Evolutionary conservation across 2,113 vertebrate species (phyloP).

Genomic region (Motacilla alba): DNA sequence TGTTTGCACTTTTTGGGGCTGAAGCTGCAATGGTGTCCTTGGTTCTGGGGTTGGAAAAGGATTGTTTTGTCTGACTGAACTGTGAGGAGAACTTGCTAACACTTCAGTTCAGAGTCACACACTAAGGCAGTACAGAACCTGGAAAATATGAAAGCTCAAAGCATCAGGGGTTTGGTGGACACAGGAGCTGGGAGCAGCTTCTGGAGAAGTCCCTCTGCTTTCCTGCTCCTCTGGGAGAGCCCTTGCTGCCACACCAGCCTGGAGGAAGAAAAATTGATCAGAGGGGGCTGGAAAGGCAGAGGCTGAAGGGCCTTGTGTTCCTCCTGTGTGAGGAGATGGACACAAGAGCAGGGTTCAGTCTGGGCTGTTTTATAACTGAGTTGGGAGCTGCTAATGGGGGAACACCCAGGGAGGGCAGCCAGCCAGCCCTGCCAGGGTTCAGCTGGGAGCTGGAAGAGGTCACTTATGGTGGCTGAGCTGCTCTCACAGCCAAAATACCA

Average conservation of each 20-base stretch:
- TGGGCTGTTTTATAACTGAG: background rate
- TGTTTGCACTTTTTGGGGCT: background rate
- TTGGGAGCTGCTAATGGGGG: background rate
- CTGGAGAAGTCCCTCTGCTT: background rate
- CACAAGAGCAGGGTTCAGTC: background rate
- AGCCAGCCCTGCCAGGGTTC: accelerated
- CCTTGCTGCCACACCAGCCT: accelerated
- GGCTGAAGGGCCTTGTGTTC: background rate
- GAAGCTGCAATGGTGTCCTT: background rate
- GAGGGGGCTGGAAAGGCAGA: background rate
- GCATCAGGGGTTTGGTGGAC: background rate
- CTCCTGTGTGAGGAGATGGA: background rate
- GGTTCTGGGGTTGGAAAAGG: background rate
- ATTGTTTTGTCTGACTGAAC: background rate
- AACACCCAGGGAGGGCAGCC: background rate
- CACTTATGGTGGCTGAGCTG: background rate
- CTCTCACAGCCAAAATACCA: accelerated
- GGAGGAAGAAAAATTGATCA: background rate
- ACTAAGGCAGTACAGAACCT: background rate
- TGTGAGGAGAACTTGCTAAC: background rate
- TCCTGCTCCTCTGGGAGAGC: background rate
- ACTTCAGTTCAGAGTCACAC: background rate
- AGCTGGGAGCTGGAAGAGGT: background rate
- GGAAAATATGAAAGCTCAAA: background rate
- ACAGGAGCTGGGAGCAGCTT: background rate